Evolutionary conservation across 2,797 vertebrate species (phyloP), one percentile per base, ranked within the genome.

Genomic region (Gephyroberyx darwinii): DNA sequence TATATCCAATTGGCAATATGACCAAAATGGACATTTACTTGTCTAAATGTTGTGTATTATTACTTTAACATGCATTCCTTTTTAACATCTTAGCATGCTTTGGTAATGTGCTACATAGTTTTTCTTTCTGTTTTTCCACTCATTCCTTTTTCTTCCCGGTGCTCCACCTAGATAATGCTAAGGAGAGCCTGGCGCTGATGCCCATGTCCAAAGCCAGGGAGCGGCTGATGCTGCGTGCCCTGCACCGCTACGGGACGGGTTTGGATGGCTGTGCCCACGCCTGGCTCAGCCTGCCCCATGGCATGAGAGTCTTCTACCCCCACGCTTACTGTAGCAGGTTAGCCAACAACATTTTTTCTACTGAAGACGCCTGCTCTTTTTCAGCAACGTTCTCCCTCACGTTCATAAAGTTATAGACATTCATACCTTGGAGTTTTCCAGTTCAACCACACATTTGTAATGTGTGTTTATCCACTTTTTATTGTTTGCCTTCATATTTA

Each of bases 271-370:
- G 95, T 62, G 64, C 85, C 39, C 94, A 91, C 53, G 96, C 94
- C 0, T 99, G 97, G 96, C 95, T 98, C 84, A 96, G 91, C 71
- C 93, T 99, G 53, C 98, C 97, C n/a, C 96, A 98, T 75, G 92
- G 94, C 86, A 95, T 94, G 92, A 95, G 96, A 55, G 90, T 97
- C 78, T 97, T 99, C 90, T 99, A 98, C 48, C 74, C 95, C 30
- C 97, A 99, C 8, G 96, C 98, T 14, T 99, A 98, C 83, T 98
- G 96, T 68, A 99, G 98, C 92, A 91, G 92, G 92, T 93, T 45
- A 80, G 84, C 48, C 17, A n/a, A 8, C 0, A 8, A 52, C 2
- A 41, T 12, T 41, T 41, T 41, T 41, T 43, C 9, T 12, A 10
- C 41, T 3, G 41, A 16, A 43, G 1, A 43, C 14, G 12, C 41